Conservation (phyloP, 1,140 invertebrate genomes). For the Leptopilina boulardi region DNA sequence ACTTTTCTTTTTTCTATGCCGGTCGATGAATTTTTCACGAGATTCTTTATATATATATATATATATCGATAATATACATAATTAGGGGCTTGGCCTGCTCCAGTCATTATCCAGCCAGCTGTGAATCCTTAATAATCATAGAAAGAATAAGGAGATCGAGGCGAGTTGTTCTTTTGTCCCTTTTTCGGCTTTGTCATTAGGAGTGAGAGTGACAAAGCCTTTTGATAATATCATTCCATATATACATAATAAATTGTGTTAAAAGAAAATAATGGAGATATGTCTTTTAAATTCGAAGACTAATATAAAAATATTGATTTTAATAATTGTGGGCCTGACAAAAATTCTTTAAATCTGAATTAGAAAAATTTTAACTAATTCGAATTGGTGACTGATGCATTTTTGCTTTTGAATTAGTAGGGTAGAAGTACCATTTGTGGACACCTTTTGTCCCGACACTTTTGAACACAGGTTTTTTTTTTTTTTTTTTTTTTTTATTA, state of each 20-base stretch:
- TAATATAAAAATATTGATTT: too few species aligned
- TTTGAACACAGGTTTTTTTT: too few species aligned
- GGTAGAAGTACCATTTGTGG: too few species aligned
- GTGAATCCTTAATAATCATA: slow-evolving; percentile 21
- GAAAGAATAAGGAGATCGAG: background rate
- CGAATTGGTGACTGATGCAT: too few species aligned
- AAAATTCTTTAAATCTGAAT: too few species aligned
- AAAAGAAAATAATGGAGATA: background rate
- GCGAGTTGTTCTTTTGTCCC: background rate
- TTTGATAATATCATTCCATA: slow-evolving; percentile 7
- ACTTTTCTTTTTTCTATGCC: slow-evolving; percentile 8
- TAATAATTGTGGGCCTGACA: too few species aligned
- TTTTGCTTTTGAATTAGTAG: too few species aligned
- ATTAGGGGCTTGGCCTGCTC: slow-evolving; percentile 1
- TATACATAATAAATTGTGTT: background rate
- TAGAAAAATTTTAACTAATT: too few species aligned
- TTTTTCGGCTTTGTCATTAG: slow-evolving; percentile 12
- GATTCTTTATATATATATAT: too few species aligned
- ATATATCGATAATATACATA: slow-evolving; percentile 14
- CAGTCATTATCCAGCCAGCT: slow-evolving; percentile 6
- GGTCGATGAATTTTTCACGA: slow-evolving; percentile 31
- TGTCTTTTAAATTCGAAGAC: too few species aligned
- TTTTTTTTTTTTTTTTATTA: too few species aligned
- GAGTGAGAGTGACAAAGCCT: slow-evolving; percentile 10
- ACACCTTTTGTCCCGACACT: too few species aligned